Evolutionary conservation across 2,797 vertebrate genomes (phyloP).

Genomic region (Coreius guichenoti): DNA sequence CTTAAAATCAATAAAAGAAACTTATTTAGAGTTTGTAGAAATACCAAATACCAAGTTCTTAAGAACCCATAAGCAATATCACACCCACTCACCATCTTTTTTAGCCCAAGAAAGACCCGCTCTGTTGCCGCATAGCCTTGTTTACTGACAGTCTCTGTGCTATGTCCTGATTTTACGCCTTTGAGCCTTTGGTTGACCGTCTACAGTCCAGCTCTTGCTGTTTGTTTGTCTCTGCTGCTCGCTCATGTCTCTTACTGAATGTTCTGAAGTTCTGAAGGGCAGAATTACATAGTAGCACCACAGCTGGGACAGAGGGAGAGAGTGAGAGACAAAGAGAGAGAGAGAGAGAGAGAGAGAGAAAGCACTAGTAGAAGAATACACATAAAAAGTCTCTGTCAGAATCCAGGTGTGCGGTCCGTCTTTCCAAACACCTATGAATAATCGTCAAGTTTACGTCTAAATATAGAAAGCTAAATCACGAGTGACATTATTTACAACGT

Average conservation of each 20-base stretch:
- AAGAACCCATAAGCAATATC: not conserved
- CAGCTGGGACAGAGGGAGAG: slow-evolving; percentile 42
- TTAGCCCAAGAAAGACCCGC: slow-evolving; percentile 27
- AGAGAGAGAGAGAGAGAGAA: slow-evolving; percentile 35
- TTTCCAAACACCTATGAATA: slow-evolving; percentile 21
- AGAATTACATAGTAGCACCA: slow-evolving; percentile 53
- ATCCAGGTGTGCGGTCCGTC: slow-evolving; percentile 26
- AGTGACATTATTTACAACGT: slow-evolving; percentile 20
- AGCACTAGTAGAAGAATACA: not conserved
- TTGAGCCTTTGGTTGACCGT: slow-evolving; percentile 45
- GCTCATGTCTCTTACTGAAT: slow-evolving; percentile 68
- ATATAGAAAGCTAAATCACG: slow-evolving; percentile 35
- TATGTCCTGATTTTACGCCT: slow-evolving; percentile 54
- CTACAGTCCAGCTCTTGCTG: slow-evolving; percentile 56
- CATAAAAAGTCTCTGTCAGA: slow-evolving; percentile 8
- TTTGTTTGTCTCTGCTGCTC: slow-evolving; percentile 68
- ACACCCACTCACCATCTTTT: slow-evolving; percentile 57
- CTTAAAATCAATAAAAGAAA: not conserved
- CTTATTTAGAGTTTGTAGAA: not conserved
- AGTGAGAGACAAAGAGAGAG: slow-evolving; percentile 1
- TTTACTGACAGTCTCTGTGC: slow-evolving; percentile 30
- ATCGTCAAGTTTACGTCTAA: slow-evolving; percentile 26
- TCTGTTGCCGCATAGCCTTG: slow-evolving; percentile 48
- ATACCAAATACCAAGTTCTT: not conserved
- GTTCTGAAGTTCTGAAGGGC: slow-evolving; percentile 56